A percentile compares a stretch with the other conserved stretches of the same genome.
phyloP scores from a whole-genome alignment of 2,797 vertebrate genomes.

The Hemitrygon akajei region DNA sequence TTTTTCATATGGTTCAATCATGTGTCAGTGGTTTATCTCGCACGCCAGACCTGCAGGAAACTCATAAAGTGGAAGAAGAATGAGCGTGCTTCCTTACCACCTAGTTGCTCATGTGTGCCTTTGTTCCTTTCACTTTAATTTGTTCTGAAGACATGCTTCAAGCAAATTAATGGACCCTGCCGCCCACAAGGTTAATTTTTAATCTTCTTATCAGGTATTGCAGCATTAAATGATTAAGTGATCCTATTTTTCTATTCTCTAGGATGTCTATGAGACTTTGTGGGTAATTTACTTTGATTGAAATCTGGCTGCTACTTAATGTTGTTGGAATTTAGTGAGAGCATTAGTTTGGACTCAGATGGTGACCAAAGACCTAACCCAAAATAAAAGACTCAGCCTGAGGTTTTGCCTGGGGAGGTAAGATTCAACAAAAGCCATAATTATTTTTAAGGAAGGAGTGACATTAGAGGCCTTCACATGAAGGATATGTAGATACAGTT shows the following conservation, averaged over 20 bases:
- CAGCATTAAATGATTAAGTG: neutral
- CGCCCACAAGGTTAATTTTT: neutral
- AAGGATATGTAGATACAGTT: neutral
- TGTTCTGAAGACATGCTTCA: neutral
- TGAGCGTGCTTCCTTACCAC: neutral
- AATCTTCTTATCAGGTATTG: slow-evolving; percentile 8
- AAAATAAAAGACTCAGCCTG: neutral
- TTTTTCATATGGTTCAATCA: slow-evolving; percentile 2
- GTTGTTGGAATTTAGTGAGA: neutral
- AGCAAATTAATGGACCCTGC: neutral
- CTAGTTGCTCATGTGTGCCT: neutral
- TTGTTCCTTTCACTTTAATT: too few species aligned
- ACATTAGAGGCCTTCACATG: neutral
- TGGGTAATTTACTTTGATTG: neutral
- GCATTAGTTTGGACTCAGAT: neutral
- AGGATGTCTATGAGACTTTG: neutral
- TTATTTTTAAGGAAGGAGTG: neutral
- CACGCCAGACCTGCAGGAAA: neutral
- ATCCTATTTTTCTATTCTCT: neutral
- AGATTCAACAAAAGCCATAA: neutral
- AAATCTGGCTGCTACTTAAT: neutral
- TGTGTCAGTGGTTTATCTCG: neutral
- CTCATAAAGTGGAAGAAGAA: neutral
- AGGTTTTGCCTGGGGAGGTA: neutral
- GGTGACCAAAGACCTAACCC: neutral